Evolutionary conservation across 2,888 invertebrate species (phyloP).

Genomic region (Elegia similella): DNA sequence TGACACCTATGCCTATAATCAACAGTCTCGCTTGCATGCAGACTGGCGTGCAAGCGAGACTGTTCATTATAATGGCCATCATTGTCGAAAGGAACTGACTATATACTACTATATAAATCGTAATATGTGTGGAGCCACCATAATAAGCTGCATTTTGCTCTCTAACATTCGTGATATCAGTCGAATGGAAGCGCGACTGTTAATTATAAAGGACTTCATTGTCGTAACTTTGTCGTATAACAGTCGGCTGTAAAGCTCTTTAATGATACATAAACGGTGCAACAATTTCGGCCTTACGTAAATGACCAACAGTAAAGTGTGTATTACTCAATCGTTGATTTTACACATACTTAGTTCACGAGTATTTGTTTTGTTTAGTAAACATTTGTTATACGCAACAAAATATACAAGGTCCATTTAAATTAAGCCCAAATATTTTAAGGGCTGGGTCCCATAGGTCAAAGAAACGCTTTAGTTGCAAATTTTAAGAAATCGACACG

Average conservation of each 20-base stretch:
- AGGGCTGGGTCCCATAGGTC: too few species aligned
- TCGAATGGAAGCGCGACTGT: conserved; percentile 1
- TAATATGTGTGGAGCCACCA: neutral
- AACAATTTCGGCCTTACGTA: neutral
- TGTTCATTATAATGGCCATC: neutral
- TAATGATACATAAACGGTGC: neutral
- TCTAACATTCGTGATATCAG: conserved; percentile 9
- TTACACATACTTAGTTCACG: neutral
- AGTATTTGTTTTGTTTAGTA: too few species aligned
- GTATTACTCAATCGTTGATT: neutral
- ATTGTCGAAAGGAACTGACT: neutral
- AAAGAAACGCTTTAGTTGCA: too few species aligned
- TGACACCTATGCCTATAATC: too few species aligned
- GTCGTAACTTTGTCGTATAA: conserved; percentile 8
- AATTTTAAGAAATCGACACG: too few species aligned
- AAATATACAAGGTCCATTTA: too few species aligned
- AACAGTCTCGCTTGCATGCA: too few species aligned
- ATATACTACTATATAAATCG: too few species aligned
- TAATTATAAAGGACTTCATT: conserved; percentile 9
- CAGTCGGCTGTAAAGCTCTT: neutral
- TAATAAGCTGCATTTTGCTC: conserved; percentile 8
- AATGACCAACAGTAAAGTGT: neutral
- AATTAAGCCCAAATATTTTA: too few species aligned
- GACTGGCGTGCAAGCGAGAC: too few species aligned
- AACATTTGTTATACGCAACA: too few species aligned